Evolutionary conservation across 2,113 vertebrate species (phyloP), one percentile per base, ranked within the genome.

Genomic region (Grallaria varia): DNA sequence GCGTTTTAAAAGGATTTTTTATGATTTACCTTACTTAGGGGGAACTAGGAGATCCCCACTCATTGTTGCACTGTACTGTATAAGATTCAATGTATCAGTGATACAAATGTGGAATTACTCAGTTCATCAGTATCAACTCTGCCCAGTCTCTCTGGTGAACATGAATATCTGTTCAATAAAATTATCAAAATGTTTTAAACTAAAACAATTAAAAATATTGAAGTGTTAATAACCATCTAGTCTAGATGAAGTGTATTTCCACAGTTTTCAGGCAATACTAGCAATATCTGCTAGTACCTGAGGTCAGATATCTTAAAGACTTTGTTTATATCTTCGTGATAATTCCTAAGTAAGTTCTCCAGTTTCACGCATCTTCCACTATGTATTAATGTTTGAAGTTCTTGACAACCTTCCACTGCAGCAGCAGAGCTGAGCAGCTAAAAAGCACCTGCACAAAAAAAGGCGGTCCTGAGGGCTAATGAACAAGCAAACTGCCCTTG

Each of bases 381-480:
- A 71, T 1, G 5, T 25, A 58, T 74, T 74, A 66, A 56, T 69
- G 19, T 25, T 55, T 3, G 0, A 69, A 78, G 16, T 40, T 67
- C 60, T 78, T 37, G 74, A 58, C 10, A 68, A 52, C 9, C 17
- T 40, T 74, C 50, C 40, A 66, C 11, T 66, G 22, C 44, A 22
- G 19, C 2, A 0, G 0, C 8, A 11, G 10, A 27, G 14, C 16
- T 42, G 50, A 78, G 15, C 39, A 64, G 8, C 24, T 50, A 25
- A 84, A 76, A 60, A 33, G 7, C 18, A 24, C 18, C 24, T 44
- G 47, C 53, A 21, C n/a, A 39, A 25, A 73, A 25, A 84, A 58
- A 37, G 22, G 14, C 35, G 55, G 9, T 72, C 27, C 39, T 52
- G 25, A 27, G 12, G 5, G 12, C 45, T 12, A 58, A 21, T 2